Conservation (phyloP, 2,113 vertebrate genomes). For the Menidia beryllina region DNA sequence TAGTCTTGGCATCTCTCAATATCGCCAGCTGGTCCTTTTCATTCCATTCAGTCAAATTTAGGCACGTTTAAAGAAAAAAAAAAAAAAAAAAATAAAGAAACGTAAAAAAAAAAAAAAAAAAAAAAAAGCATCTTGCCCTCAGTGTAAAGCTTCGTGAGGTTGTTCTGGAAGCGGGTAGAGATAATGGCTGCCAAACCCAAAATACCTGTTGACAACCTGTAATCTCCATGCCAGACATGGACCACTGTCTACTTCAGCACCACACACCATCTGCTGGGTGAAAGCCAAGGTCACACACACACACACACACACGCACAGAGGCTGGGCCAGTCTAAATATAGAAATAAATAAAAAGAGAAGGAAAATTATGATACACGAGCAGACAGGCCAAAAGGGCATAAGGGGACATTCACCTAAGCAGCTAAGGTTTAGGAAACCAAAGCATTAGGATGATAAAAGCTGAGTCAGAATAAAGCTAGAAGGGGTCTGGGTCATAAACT, state of each 20-base stretch:
- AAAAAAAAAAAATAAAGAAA: slow-evolving; percentile 1
- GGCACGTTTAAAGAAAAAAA: slow-evolving; percentile 38
- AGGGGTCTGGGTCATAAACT: background rate
- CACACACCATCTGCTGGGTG: slow-evolving; percentile 42
- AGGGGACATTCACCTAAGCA: background rate
- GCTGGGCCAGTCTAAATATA: slow-evolving; percentile 12
- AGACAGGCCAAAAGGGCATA: slow-evolving; percentile 24
- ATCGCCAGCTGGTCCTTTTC: slow-evolving; percentile 76
- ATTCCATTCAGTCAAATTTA: slow-evolving; percentile 67
- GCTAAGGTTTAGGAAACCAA: slow-evolving; percentile 4
- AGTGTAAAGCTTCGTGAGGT: slow-evolving; percentile 45
- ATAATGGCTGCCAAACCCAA: slow-evolving; percentile 54
- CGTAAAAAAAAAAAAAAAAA: slow-evolving; percentile 34
- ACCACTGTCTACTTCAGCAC: slow-evolving; percentile 15
- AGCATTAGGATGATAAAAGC: no score
- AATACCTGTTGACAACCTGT: slow-evolving; percentile 66
- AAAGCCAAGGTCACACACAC: slow-evolving; percentile 51
- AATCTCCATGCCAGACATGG: slow-evolving; percentile 46
- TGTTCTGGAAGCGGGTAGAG: slow-evolving; percentile 39
- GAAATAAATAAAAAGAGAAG: background rate
- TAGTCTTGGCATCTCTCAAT: slow-evolving; percentile 69
- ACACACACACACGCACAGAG: slow-evolving; percentile 11
- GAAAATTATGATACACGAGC: slow-evolving; percentile 21
- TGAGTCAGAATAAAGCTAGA: no score
- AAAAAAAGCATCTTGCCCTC: slow-evolving; percentile 6